These are phyloP conservation scores for Diadema setosum DNA, from an alignment of 35 echinoderm and acorn worm genomes.

Conservation along the genomic window DNA sequence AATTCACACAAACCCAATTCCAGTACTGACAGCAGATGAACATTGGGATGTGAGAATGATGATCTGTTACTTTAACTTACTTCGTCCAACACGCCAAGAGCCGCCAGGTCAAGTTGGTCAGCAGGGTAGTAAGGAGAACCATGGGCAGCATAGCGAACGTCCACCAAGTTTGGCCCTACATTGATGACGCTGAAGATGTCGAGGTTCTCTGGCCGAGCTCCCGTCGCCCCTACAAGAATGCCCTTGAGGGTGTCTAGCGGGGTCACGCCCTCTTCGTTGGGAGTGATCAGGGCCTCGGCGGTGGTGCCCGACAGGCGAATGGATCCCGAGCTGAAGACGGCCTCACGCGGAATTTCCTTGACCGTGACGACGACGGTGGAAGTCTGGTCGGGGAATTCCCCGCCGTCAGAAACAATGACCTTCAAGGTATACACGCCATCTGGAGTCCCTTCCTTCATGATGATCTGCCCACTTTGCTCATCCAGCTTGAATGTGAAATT, in stretches of 20 bases:
- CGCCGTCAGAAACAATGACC: slow-evolving; percentile 52
- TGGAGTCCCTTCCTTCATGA: slow-evolving; percentile 64
- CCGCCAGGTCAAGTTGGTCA: slow-evolving; percentile 63
- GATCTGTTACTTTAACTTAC: too few species aligned
- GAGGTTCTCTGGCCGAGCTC: slow-evolving; percentile 76
- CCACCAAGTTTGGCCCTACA: slow-evolving; percentile 39
- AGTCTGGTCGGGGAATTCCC: background rate
- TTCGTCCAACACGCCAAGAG: slow-evolving; percentile 12
- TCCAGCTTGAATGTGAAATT: slow-evolving; percentile 68
- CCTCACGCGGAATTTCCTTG: slow-evolving; percentile 77
- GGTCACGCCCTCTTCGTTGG: slow-evolving; percentile 1
- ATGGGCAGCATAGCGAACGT: slow-evolving; percentile 90
- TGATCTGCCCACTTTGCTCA: slow-evolving; percentile 51
- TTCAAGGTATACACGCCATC: slow-evolving; percentile 47
- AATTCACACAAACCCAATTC: too few species aligned
- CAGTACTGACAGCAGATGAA: too few species aligned
- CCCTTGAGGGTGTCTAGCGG: slow-evolving; percentile 39
- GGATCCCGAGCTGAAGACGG: slow-evolving; percentile 87
- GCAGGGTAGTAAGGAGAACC: slow-evolving; percentile 94
- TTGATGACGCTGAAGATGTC: slow-evolving; percentile 93
- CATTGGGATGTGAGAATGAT: too few species aligned
- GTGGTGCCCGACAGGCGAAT: slow-evolving; percentile 63
- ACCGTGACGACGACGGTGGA: slow-evolving; percentile 63
- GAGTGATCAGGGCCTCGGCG: slow-evolving; percentile 65
- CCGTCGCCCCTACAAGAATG: slow-evolving; percentile 45